phyloP scores from a whole-genome alignment of 2,888 invertebrate species.

The Orthosia incerta region DNA sequence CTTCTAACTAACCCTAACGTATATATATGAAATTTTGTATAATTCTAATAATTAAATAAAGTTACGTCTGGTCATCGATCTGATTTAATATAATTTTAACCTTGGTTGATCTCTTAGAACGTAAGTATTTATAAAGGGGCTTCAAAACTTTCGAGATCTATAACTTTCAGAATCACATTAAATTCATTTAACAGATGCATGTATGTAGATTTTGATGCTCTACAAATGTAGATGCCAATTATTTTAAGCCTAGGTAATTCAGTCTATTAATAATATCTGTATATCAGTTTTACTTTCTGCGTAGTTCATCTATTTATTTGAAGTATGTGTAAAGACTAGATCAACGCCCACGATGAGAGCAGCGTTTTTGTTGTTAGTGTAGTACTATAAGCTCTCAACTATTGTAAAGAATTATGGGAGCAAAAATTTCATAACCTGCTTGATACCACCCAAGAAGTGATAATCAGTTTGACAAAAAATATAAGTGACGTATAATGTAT shows the following conservation, averaged over 20 bases:
- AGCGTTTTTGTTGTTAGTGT: constrained; percentile 22
- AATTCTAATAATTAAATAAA: neutral
- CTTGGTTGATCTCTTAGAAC: neutral
- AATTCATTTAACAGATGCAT: neutral
- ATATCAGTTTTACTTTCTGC: constrained; percentile 13
- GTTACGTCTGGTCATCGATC: neutral
- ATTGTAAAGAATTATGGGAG: constrained; percentile 1
- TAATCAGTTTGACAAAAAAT: neutral
- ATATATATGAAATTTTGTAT: neutral
- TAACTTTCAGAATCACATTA: neutral
- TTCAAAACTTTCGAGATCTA: neutral
- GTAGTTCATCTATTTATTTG: constrained; percentile 11
- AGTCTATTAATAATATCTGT: constrained; percentile 6
- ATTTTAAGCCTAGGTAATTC: constrained; percentile 29
- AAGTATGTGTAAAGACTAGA: constrained; percentile 6
- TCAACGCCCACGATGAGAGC: constrained; percentile 20
- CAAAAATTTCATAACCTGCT: neutral
- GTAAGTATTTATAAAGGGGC: neutral
- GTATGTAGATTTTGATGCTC: neutral
- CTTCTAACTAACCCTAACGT: too few relatives aligned
- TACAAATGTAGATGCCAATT: constrained; percentile 13
- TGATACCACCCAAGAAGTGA: constrained; percentile 7
- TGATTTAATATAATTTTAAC: neutral
- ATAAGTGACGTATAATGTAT: neutral
- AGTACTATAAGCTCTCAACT: constrained; percentile 9